A percentile compares a stretch with the other conserved stretches of the same genome.
phyloP scores from a whole-genome alignment of 2,888 invertebrate species.

The Chrysina gloriosa region DNA sequence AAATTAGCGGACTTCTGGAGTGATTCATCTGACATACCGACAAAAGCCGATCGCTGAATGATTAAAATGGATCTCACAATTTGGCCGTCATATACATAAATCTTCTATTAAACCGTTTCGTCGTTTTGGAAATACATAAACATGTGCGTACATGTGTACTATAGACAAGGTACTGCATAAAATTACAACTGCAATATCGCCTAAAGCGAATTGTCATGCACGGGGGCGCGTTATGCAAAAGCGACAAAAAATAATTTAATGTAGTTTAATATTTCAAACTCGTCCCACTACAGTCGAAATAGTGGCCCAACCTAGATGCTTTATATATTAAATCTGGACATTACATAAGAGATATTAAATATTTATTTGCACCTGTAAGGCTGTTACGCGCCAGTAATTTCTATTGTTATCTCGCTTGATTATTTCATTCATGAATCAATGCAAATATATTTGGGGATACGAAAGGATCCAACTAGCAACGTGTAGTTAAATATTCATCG shows the following conservation, averaged over 20 bases:
- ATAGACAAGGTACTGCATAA: not conserved
- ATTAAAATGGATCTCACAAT: conserved; percentile 25
- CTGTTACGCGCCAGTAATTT: conserved; percentile 10
- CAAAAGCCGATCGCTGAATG: not conserved
- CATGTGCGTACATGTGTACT: not conserved
- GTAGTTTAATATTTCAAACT: conserved; percentile 19
- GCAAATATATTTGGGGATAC: conserved; percentile 28
- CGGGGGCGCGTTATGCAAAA: not conserved
- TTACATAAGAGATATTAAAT: conserved; percentile 30
- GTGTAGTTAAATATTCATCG: conserved; percentile 24
- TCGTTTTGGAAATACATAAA: conserved; percentile 1
- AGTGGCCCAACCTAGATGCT: conserved; percentile 8
- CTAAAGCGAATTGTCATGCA: not conserved
- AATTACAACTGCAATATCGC: conserved; percentile 10
- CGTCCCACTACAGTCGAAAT: conserved; percentile 1
- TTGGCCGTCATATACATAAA: conserved; percentile 19
- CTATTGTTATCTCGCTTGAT: conserved; percentile 27
- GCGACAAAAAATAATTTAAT: conserved; percentile 27
- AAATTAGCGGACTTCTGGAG: not conserved
- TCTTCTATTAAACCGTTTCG: conserved; percentile 4
- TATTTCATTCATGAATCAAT: conserved; percentile 34
- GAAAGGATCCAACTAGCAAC: conserved; percentile 5
- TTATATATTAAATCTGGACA: not conserved
- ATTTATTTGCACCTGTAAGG: conserved; percentile 29
- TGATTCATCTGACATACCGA: not conserved